phyloP scores from a whole-genome alignment of 2,888 invertebrate genomes.

The Calameuta pallipes region DNA sequence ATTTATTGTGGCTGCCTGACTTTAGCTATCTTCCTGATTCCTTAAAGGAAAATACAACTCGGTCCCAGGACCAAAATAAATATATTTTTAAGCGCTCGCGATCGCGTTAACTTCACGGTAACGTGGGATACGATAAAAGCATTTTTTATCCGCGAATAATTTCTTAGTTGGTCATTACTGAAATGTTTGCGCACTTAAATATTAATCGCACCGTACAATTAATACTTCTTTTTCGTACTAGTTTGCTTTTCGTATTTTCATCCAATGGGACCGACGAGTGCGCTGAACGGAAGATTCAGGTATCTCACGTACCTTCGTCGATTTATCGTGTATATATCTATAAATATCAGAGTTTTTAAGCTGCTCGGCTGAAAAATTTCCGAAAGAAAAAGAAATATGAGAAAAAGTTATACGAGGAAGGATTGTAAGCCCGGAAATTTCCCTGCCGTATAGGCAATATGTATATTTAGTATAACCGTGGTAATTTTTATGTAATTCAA shows the following conservation, averaged over 20 bases:
- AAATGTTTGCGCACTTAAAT: not conserved
- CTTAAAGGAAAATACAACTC: not conserved
- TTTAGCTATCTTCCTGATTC: not conserved
- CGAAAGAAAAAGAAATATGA: not conserved
- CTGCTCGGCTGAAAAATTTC: not conserved
- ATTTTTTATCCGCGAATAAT: not conserved
- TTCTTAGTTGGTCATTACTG: not conserved
- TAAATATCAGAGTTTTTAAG: not conserved
- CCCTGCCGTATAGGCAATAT: not conserved
- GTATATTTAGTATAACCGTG: constrained; percentile 1
- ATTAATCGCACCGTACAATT: not conserved
- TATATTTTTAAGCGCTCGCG: not conserved
- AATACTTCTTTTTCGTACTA: not conserved
- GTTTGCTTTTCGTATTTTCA: not conserved
- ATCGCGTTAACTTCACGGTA: not conserved
- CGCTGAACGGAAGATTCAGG: not conserved
- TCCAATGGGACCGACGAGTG: not conserved
- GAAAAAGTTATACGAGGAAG: not conserved
- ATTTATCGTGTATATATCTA: not conserved
- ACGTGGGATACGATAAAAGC: not conserved
- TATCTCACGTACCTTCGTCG: not conserved
- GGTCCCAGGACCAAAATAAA: not conserved
- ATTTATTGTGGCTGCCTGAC: not conserved
- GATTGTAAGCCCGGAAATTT: not conserved
- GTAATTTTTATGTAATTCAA: constrained; percentile 1